phyloP scores from a whole-genome alignment of 2,797 vertebrate species.

The Kryptolebias ocellatus region DNA sequence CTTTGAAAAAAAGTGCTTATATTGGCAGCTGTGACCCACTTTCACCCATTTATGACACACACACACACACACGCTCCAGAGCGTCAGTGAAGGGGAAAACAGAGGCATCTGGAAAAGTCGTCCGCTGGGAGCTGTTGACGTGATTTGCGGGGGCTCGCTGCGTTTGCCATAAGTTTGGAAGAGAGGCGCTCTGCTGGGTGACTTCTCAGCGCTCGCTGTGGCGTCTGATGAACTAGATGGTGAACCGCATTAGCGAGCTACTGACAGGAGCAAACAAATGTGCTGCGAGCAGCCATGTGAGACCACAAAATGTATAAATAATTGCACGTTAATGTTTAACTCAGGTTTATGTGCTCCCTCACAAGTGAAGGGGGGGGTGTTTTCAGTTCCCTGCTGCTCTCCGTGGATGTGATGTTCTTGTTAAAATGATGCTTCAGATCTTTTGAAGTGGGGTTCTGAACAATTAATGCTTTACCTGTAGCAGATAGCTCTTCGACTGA shows the following conservation, averaged over 20 bases:
- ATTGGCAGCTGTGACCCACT: slow-evolving; percentile 84
- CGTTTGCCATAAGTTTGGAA: slow-evolving; percentile 54
- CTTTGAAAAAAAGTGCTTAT: slow-evolving; percentile 51
- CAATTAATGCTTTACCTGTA: too few relatives aligned
- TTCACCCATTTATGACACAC: slow-evolving; percentile 65
- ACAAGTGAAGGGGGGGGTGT: slow-evolving; percentile 17
- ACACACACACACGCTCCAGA: slow-evolving; percentile 43
- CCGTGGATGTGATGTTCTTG: too few relatives aligned
- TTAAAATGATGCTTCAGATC: too few relatives aligned
- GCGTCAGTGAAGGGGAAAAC: slow-evolving; percentile 79
- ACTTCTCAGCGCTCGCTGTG: slow-evolving; percentile 33
- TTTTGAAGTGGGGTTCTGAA: too few relatives aligned
- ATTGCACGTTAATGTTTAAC: slow-evolving; percentile 68
- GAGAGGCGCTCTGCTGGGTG: slow-evolving; percentile 36
- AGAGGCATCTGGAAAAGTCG: slow-evolving; percentile 80
- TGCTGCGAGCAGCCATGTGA: slow-evolving; percentile 42
- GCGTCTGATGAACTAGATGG: slow-evolving; percentile 48
- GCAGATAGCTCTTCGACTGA: too few relatives aligned
- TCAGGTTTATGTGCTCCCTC: slow-evolving; percentile 55
- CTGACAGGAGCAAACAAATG: slow-evolving; percentile 13
- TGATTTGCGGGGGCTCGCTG: slow-evolving; percentile 73
- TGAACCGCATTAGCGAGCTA: slow-evolving; percentile 31
- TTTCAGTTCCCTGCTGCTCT: slow-evolving; percentile 36
- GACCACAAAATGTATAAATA: slow-evolving; percentile 62
- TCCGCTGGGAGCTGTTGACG: slow-evolving; percentile 75